Base-by-base conservation (phyloP, 2,113 vertebrate genomes). In the Hemiscyllium ocellatum region DNA sequence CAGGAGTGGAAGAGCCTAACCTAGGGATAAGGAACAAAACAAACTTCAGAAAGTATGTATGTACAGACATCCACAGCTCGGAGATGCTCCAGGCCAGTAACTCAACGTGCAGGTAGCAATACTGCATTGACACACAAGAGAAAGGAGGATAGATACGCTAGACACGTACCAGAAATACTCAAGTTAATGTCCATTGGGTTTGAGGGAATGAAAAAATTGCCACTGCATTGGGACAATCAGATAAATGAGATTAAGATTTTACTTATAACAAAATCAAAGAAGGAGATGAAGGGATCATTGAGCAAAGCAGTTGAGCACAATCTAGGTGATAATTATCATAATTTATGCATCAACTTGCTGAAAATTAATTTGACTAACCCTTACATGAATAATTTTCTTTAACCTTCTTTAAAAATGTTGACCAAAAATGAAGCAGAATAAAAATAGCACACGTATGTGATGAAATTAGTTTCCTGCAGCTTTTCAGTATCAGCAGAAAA, bases 401-500 rank as follows among this genome's bases (percentile, higher is more conserved):
- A 42, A 83, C 42, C 80, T 42, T 37, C 80, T 47, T 83, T 19
- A 83, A 42, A 42, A 47, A 83, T 83, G 37, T 42, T 47, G 19
- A 83, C 37, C 42, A 83, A 83, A 42, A 83, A 22, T 4, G 76
- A 80, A 0, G 37, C 80, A 83, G 80, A 42, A 47, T n/a, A 17
- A 83, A 83, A 83, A 83, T 42, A 83, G 80, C 37, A 83, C 80
- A 7, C n/a, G 20, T 4, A 19, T 42, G 3, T 19, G 20, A 37
- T 83, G 80, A 83, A 89, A 89, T 89, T 89, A 56, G 86, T 56
- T 89, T 89, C 22, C 86, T 56, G 26, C 86, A 56, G 86, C 7
- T 56, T 89, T 56, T 56, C 86, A 33, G 12, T 89, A 12, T 52
- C 50, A 29, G 86, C 50, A 56, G 50, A 56, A 52, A 89, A 50